phyloP scores from a whole-genome alignment of 2,797 vertebrate species.

The Lithobates sylvaticus region DNA sequence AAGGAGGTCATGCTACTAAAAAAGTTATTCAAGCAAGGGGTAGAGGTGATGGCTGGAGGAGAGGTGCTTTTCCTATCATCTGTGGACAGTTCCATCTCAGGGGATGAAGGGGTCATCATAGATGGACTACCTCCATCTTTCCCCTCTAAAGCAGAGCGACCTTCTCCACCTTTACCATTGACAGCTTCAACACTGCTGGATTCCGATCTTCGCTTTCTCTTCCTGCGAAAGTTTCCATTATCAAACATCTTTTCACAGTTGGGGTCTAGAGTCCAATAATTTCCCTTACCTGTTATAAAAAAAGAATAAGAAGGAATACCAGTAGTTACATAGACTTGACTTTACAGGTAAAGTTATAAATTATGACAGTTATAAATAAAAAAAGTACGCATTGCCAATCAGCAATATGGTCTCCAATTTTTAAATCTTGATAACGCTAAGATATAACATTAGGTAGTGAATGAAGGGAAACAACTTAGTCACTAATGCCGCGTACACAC shows the following conservation, averaged over 20 bases:
- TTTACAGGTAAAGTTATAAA: too few species aligned
- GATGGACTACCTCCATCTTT: constrained; percentile 78
- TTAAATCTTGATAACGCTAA: background rate
- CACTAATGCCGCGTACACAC: too few species aligned
- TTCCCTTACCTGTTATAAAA: constrained; percentile 87
- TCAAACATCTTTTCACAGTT: constrained; percentile 99
- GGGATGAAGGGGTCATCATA: constrained; percentile 80
- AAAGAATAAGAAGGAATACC: background rate
- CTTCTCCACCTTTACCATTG: constrained; percentile 82
- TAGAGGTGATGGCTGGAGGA: constrained; percentile 74
- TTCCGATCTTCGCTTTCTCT: constrained; percentile 92
- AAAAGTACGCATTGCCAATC: background rate
- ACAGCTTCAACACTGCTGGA: constrained; percentile 67
- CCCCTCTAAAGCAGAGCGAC: constrained; percentile 64
- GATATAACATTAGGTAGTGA: background rate
- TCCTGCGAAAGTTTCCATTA: constrained; percentile 96
- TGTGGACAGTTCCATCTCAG: constrained; percentile 79
- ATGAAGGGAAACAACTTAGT: background rate
- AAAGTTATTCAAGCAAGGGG: constrained; percentile 90
- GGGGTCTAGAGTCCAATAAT: constrained; percentile 98
- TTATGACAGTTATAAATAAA: background rate
- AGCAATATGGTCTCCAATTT: background rate
- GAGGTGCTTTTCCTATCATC: constrained; percentile 83
- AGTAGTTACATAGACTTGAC: background rate
- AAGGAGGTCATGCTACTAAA: constrained; percentile 90